phyloP scores from a whole-genome alignment of 1,140 invertebrate species.

The Amphibalanus amphitrite region DNA sequence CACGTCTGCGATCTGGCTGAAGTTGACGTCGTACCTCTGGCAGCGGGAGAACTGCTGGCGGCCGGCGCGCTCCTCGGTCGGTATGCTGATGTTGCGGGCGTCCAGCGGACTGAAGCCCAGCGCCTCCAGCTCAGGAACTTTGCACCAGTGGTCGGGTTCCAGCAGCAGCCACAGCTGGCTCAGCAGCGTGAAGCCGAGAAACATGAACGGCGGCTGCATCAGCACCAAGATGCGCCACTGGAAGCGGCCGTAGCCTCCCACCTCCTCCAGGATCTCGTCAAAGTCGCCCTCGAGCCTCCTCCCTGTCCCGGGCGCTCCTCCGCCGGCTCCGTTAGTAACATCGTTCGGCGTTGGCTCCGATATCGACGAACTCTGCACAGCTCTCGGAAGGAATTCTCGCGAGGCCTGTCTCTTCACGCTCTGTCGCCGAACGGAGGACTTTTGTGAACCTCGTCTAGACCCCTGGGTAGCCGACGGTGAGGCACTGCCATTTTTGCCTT shows the following conservation, averaged over 20 bases:
- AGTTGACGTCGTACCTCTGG: slow-evolving; percentile 51
- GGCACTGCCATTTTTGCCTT: too few species aligned
- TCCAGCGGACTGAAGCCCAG: too few species aligned
- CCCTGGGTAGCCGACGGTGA: too few species aligned
- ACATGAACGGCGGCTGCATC: neutral
- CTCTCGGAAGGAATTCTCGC: too few species aligned
- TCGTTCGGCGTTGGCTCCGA: too few species aligned
- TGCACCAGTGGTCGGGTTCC: slow-evolving; percentile 59
- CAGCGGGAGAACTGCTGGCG: slow-evolving; percentile 38
- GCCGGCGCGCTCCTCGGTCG: slow-evolving; percentile 29
- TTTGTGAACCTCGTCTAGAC: too few species aligned
- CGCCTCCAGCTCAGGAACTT: slow-evolving; percentile 43
- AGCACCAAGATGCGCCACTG: slow-evolving; percentile 34
- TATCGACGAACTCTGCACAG: too few species aligned
- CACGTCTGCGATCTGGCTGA: slow-evolving; percentile 30
- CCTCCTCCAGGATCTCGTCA: slow-evolving; percentile 35
- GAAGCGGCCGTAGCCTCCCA: slow-evolving; percentile 40
- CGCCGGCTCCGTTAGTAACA: too few species aligned
- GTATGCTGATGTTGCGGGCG: slow-evolving; percentile 27
- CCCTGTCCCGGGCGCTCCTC: too few species aligned
- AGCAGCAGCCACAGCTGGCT: slow-evolving; percentile 68
- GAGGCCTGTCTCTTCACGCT: too few species aligned
- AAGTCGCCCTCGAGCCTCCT: slow-evolving; percentile 28
- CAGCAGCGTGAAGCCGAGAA: slow-evolving; percentile 41
- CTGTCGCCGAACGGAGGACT: too few species aligned